Evolutionary conservation across 2,113 vertebrate genomes (phyloP).

Genomic region (Dicrurus megarhynchus): DNA sequence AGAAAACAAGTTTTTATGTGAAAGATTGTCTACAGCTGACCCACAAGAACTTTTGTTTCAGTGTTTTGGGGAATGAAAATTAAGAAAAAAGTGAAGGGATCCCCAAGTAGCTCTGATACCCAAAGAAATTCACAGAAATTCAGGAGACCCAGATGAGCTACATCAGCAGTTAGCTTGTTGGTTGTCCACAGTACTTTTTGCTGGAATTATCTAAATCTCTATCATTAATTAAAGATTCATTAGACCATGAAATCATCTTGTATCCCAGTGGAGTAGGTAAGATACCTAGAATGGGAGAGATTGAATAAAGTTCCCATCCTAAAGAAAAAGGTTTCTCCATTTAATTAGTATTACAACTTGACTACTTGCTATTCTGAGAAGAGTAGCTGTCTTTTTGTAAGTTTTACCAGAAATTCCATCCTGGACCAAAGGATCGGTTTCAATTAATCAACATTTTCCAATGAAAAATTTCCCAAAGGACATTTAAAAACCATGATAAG

Average conservation of each 20-base stretch:
- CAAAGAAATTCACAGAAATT: not conserved
- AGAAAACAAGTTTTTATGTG: not conserved
- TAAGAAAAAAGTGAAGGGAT: not conserved
- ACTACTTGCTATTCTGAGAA: conserved; percentile 45
- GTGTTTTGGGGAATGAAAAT: not conserved
- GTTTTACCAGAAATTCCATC: conserved; percentile 52
- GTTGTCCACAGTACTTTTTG: not conserved
- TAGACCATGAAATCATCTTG: conserved; percentile 34
- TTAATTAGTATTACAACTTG: conserved; percentile 44
- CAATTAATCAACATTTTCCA: conserved; percentile 65
- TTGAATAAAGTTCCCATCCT: conserved; percentile 7
- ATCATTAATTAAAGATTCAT: conserved; percentile 56
- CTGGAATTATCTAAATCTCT: conserved; percentile 25
- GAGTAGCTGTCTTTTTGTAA: not conserved
- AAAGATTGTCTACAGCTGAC: not conserved
- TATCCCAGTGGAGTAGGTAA: conserved; percentile 16
- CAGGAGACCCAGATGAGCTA: not conserved
- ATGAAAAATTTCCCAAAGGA: conserved; percentile 51
- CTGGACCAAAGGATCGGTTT: conserved; percentile 26
- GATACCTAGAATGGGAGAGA: conserved; percentile 6
- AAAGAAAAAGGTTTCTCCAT: conserved; percentile 46
- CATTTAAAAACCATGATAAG: conserved; percentile 50
- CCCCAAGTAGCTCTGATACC: not conserved
- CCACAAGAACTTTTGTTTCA: not conserved
- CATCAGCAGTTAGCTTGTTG: not conserved